phyloP scores from a whole-genome alignment of 2,797 vertebrate species.

The Coregonus sp. region DNA sequence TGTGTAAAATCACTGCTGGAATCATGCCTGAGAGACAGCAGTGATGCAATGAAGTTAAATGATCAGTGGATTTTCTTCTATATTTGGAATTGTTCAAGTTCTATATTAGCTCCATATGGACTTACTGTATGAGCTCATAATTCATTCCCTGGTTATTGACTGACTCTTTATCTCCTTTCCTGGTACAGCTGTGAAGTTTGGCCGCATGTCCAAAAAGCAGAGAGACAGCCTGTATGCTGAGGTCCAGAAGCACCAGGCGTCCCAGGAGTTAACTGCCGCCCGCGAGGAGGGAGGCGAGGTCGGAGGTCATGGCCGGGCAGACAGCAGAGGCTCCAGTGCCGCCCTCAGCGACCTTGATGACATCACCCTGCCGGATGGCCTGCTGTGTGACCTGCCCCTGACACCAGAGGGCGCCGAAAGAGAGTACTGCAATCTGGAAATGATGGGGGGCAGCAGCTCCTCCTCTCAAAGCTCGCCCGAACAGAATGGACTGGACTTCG shows the following conservation, averaged over 20 bases:
- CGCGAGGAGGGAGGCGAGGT: conserved; percentile 61
- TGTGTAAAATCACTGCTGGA: background rate
- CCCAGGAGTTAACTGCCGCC: conserved; percentile 72
- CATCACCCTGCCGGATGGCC: conserved; percentile 81
- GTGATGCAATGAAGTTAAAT: background rate
- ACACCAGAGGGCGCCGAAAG: conserved; percentile 80
- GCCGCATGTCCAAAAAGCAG: conserved; percentile 94
- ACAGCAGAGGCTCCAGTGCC: conserved; percentile 81
- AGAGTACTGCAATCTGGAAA: conserved; percentile 83
- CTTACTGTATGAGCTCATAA: conserved; percentile 20
- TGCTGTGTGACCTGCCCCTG: conserved; percentile 87
- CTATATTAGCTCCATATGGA: background rate
- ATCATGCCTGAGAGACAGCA: background rate
- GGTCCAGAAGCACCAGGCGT: conserved; percentile 91
- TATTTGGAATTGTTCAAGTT: background rate
- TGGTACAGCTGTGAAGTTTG: conserved; percentile 87
- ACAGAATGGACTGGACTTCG: conserved; percentile 80
- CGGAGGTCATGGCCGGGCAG: conserved; percentile 62
- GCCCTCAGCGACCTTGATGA: conserved; percentile 85
- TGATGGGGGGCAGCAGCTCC: conserved; percentile 76
- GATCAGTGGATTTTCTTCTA: background rate
- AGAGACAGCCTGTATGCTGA: conserved; percentile 90
- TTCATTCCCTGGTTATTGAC: background rate
- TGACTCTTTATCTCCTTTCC: background rate
- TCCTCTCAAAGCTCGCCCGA: conserved; percentile 87